A percentile compares a stretch with the other conserved stretches of the same genome.
Conservation (phyloP, 2,888 invertebrate genomes). For the Hybos culiciformis region DNA sequence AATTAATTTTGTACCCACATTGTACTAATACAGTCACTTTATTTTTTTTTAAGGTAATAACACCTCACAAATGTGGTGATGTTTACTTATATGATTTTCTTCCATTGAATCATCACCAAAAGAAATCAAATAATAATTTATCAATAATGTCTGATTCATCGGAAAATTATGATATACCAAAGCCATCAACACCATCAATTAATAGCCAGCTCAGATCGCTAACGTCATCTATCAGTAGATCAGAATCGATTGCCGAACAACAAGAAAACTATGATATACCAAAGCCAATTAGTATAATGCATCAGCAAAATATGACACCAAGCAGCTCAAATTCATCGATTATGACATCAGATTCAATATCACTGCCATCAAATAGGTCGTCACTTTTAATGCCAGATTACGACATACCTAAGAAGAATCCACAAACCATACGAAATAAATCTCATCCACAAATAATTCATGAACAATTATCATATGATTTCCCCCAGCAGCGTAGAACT, state of each 20-base stretch:
- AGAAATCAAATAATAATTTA: slow-evolving; percentile 26
- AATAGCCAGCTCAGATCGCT: slow-evolving; percentile 40
- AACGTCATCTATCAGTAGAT: slow-evolving; percentile 29
- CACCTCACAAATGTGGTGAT: slow-evolving; percentile 58
- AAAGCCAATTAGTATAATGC: slow-evolving; percentile 37
- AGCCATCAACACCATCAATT: slow-evolving; percentile 43
- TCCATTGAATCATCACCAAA: slow-evolving; percentile 21
- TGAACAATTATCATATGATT: slow-evolving; percentile 43
- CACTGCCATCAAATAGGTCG: slow-evolving; percentile 41
- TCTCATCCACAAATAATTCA: slow-evolving; percentile 11
- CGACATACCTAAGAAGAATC: slow-evolving; percentile 47
- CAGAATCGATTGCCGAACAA: slow-evolving; percentile 15
- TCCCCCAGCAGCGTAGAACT: slow-evolving; percentile 35
- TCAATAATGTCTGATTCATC: slow-evolving; percentile 28
- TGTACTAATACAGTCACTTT: no score
- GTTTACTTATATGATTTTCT: slow-evolving; percentile 58
- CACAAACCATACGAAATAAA: slow-evolving; percentile 18
- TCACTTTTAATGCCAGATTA: slow-evolving; percentile 51
- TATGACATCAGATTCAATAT: slow-evolving; percentile 39
- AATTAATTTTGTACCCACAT: no score
- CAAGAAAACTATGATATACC: slow-evolving; percentile 47
- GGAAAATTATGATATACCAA: slow-evolving; percentile 44
- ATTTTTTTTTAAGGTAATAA: slow-evolving; percentile 43
- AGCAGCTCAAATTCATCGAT: slow-evolving; percentile 54
- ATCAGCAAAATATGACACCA: slow-evolving; percentile 46